Conservation (phyloP, 64 coral and sea anemone species). For the Montipora cactus region DNA sequence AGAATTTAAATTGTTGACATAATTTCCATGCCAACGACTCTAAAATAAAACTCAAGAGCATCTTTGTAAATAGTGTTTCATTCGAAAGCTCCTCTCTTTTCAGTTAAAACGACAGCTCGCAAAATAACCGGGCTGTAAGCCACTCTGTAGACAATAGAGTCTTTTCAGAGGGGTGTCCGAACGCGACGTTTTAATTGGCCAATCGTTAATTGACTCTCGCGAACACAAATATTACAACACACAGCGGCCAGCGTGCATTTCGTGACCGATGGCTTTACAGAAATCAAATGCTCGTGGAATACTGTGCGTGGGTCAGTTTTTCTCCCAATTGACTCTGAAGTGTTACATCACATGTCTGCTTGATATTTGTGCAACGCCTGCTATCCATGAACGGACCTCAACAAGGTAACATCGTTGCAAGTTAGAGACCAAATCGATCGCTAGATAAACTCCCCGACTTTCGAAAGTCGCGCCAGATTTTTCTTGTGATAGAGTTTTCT, state of each 20-base stretch:
- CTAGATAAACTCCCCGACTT: slow-evolving; percentile 34
- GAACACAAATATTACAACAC: slow-evolving; percentile 34
- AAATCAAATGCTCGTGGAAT: not conserved
- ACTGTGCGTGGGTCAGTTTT: not conserved
- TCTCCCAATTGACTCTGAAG: not conserved
- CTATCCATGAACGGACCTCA: slow-evolving; percentile 7
- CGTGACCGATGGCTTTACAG: slow-evolving; percentile 11
- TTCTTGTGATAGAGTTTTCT: not conserved
- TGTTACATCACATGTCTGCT: slow-evolving; percentile 18
- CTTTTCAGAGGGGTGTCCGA: not conserved
- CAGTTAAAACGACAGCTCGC: slow-evolving; percentile 15
- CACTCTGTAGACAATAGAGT: slow-evolving; percentile 28
- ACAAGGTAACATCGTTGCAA: not conserved
- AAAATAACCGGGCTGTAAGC: not conserved
- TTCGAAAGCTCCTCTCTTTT: slow-evolving; percentile 10
- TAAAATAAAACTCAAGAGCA: slow-evolving; percentile 17
- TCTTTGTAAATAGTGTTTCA: slow-evolving; percentile 33
- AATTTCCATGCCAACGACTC: slow-evolving; percentile 5
- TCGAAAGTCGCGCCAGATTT: slow-evolving; percentile 47
- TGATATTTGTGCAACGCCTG: slow-evolving; percentile 20
- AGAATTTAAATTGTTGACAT: slow-evolving; percentile 58
- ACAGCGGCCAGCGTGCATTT: not conserved
- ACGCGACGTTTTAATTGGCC: slow-evolving; percentile 26
- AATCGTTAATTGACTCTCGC: slow-evolving; percentile 42
- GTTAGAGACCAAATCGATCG: slow-evolving; percentile 10